Evolutionary conservation across 2,113 vertebrate species (phyloP), one percentile per base, ranked within the genome.

Genomic region (Salminus brasiliensis): DNA sequence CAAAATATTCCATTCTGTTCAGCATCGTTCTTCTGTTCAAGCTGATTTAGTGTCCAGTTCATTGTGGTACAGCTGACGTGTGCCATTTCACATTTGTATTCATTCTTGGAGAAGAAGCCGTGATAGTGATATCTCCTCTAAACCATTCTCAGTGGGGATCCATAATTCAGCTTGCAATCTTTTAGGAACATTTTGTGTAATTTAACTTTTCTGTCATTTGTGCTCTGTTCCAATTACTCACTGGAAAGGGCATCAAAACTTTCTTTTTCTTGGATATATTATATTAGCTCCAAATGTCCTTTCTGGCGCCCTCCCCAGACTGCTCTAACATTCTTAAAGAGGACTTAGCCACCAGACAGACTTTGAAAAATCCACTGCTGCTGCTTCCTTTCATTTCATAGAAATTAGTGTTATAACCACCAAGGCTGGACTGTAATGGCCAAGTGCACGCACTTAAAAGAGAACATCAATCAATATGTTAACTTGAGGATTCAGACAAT

Each of bases 181-280:
- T 62, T 59, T 70, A 25, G 29, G 34, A 16, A 36, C 16, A n/a
- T 57, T 57, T 59, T 18, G 16, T 41, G 30, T 16, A 27, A 41
- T 27, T 39, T 16, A 59, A 41, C 39, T 18, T 18, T 6, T 27
- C 60, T 65, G 39, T 52, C 60, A 36, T 27, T n/a, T 29, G 73
- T 57, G 43, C 84, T 76, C 36, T 57, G 29, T 80, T 79, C 75
- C 25, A 81, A 55, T 80, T 80, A 73, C 29, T 36, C 16, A 53
- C 47, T n/a, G 43, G 59, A 76, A 68, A 65, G 8, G 39, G 29
- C 70, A 74, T 78, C 65, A 72, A 77, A 81, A 57, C 11, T 36
- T 41, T 45, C 32, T 11, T 30, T 29, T 34, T 62, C 60, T 39
- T 49, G 59, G 78, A 53, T 49, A 32, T 10, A 7, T n/a, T 49